A percentile compares a stretch with the other conserved stretches of the same genome.
phyloP scores from a whole-genome alignment of 2,113 vertebrate species.

The Casuarius casuarius region DNA sequence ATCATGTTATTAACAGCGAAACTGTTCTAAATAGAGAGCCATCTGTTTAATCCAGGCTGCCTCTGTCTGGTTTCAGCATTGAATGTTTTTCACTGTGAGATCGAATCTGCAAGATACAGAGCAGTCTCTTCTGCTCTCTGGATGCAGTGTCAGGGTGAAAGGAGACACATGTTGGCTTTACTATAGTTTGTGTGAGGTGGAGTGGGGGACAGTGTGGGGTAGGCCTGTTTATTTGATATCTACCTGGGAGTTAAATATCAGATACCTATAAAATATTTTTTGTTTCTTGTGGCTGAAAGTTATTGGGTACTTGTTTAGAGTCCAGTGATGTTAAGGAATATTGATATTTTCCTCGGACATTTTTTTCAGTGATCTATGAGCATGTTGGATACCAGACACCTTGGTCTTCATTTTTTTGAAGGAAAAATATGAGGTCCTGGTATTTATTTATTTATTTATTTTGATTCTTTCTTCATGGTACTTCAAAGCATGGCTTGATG shows the following conservation, averaged over 20 bases:
- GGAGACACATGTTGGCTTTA: background rate
- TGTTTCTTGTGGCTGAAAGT: background rate
- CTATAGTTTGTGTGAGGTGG: background rate
- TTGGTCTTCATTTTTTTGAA: background rate
- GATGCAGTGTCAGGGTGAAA: background rate
- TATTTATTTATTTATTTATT: background rate
- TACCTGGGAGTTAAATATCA: background rate
- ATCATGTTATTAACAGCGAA: slow-evolving; percentile 41
- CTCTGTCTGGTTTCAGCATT: slow-evolving; percentile 32
- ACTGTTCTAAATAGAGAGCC: slow-evolving; percentile 39
- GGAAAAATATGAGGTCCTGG: background rate
- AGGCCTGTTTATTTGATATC: background rate
- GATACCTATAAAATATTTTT: background rate
- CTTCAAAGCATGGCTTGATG: background rate
- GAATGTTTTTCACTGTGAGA: slow-evolving; percentile 3
- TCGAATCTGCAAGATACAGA: slow-evolving; percentile 24
- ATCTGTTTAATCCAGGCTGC: slow-evolving; percentile 55
- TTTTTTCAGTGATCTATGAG: background rate
- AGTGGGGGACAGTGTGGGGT: background rate
- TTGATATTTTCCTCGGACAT: background rate
- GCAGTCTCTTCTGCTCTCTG: background rate
- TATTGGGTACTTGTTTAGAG: background rate
- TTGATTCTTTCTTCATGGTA: background rate
- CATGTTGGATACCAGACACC: background rate
- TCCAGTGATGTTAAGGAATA: background rate